A percentile compares a stretch with the other conserved stretches of the same genome.
Conservation (phyloP, 2,888 invertebrate species). For the Stenoptilia bipunctidactyla region DNA sequence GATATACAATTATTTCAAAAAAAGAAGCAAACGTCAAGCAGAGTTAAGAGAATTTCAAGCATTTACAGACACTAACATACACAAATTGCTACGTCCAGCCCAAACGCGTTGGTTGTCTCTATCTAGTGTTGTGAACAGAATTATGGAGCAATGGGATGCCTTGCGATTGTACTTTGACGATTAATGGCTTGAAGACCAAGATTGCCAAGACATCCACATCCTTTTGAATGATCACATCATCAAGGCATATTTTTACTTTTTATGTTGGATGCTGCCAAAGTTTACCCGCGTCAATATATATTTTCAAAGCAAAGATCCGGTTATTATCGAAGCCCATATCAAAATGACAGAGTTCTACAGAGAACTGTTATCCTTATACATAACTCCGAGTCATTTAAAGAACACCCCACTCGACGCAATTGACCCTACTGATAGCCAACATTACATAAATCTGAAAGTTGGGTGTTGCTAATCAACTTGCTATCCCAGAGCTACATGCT, state of each 20-base stretch:
- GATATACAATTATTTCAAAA: conserved; percentile 19
- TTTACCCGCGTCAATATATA: too few relatives aligned
- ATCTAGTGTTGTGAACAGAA: conserved; percentile 1
- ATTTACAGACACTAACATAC: conserved; percentile 3
- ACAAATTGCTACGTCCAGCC: conserved; percentile 5
- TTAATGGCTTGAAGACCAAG: background rate
- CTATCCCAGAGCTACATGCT: too few relatives aligned
- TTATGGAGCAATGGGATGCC: conserved; percentile 9
- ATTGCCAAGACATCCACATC: background rate
- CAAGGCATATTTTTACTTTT: background rate
- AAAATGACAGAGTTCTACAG: too few relatives aligned
- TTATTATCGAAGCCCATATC: too few relatives aligned
- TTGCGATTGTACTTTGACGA: background rate
- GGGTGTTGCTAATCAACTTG: too few relatives aligned
- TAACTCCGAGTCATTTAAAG: too few relatives aligned
- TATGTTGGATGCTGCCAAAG: conserved; percentile 3
- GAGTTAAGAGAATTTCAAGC: conserved; percentile 2
- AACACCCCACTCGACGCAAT: too few relatives aligned
- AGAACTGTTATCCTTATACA: too few relatives aligned
- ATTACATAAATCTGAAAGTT: too few relatives aligned
- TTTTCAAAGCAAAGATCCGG: too few relatives aligned
- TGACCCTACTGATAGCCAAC: too few relatives aligned
- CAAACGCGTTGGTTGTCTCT: conserved; percentile 11
- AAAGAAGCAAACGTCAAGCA: conserved; percentile 8
- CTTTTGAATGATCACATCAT: background rate